Evolutionary conservation across 2,797 vertebrate genomes (phyloP).

Genomic region (Acanthopagrus latus): DNA sequence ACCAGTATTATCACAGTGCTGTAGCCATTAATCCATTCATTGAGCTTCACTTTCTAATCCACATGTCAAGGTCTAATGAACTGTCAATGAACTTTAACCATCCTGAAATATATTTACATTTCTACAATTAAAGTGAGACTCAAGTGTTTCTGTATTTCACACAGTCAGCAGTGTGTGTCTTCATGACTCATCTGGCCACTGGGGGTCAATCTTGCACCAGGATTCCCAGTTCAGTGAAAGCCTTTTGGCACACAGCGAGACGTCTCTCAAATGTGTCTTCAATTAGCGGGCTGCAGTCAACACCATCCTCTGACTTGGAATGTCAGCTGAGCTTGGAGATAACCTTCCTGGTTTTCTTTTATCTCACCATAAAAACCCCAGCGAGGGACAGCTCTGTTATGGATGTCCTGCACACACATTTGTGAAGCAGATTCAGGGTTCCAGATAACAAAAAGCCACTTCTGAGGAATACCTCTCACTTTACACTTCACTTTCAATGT

Average conservation of each 20-base stretch:
- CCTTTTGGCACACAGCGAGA: constrained; percentile 41
- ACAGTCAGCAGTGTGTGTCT: not conserved
- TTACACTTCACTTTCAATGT: constrained; percentile 37
- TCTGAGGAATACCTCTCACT: constrained; percentile 48
- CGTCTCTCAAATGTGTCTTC: constrained; percentile 80
- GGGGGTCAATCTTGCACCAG: constrained; percentile 80
- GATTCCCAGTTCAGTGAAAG: constrained; percentile 19
- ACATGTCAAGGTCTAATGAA: constrained; percentile 19
- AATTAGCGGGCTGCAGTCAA: constrained; percentile 77
- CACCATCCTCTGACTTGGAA: constrained; percentile 72
- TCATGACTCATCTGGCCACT: constrained; percentile 47
- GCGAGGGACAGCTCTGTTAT: constrained; percentile 34
- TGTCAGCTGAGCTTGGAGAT: constrained; percentile 76
- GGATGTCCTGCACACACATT: constrained; percentile 61
- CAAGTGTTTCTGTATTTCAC: not conserved
- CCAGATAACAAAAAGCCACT: constrained; percentile 51
- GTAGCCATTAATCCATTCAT: not conserved
- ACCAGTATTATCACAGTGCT: not conserved
- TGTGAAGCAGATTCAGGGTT: constrained; percentile 52
- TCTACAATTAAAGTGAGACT: constrained; percentile 11
- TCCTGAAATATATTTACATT: not conserved
- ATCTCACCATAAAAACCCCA: constrained; percentile 68
- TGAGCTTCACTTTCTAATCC: not conserved
- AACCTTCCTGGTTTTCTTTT: constrained; percentile 71
- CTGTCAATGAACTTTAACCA: constrained; percentile 12